Evolutionary conservation across 1,140 invertebrate species (phyloP).

Genomic region (Formica exsecta): DNA sequence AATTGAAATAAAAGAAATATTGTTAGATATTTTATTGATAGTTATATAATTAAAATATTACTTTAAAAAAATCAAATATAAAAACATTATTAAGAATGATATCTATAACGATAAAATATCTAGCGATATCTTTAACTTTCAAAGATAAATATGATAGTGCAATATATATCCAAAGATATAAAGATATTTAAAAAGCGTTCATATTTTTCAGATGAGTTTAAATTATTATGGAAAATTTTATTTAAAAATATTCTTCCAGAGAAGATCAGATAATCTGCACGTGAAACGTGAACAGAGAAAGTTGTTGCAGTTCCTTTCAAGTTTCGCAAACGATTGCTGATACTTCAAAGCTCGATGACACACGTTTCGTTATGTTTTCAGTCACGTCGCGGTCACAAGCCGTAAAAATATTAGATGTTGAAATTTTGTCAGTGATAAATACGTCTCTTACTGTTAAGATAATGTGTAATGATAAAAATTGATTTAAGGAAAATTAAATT

Average conservation of each 20-base stretch:
- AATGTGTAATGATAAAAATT: conserved; percentile 13
- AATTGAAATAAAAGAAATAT: neutral
- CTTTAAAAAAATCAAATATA: neutral
- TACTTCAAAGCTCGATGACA: too few species aligned
- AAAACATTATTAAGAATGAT: neutral
- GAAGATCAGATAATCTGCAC: neutral
- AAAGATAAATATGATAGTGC: neutral
- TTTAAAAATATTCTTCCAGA: neutral
- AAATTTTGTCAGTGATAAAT: neutral
- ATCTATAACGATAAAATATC: conserved; percentile 13
- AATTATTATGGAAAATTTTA: neutral
- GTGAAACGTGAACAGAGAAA: neutral
- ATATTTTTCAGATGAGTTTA: neutral
- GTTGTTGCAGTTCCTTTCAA: neutral
- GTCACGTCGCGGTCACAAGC: neutral
- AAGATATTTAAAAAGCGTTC: neutral
- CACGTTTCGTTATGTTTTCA: neutral
- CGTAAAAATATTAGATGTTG: neutral
- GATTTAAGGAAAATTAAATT: neutral
- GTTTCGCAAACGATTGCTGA: neutral
- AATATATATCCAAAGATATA: neutral
- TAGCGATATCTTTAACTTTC: neutral
- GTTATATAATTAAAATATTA: neutral
- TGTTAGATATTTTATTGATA: neutral
- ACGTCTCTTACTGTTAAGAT: neutral